These are phyloP conservation scores for Rotaria magnacalcarata DNA, from an alignment of 2,888 invertebrate species.

Conservation along the genomic window DNA sequence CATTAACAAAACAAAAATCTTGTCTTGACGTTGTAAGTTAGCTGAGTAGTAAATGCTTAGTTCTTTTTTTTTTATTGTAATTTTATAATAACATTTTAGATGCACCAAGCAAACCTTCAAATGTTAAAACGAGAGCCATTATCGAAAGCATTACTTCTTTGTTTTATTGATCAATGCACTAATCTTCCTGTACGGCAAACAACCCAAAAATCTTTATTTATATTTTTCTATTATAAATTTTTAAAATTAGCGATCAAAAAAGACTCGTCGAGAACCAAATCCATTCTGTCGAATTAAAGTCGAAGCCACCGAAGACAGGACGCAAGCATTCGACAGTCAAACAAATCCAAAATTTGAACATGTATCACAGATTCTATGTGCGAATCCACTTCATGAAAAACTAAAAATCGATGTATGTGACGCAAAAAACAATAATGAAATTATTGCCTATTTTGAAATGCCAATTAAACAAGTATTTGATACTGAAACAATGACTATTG, in stretches of 20 bases:
- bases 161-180: neutral
- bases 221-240: too few species aligned
- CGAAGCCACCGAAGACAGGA: neutral
- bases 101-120: neutral
- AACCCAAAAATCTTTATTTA: too few species aligned
- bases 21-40: neutral
- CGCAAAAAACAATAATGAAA: neutral
- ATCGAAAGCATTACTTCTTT: neutral
- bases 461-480: neutral
- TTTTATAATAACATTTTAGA: neutral
- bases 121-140: neutral
- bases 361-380: neutral
- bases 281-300: slow-evolving; percentile 8
- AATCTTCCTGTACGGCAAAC: neutral
- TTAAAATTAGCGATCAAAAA: slow-evolving; percentile 4
- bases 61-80: neutral
- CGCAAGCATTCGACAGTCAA: neutral
- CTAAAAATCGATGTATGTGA: neutral
- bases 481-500: neutral
- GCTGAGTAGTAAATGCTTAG: too few species aligned
- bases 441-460: neutral
- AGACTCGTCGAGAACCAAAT: slow-evolving; percentile 11
- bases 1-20: neutral
- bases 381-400: neutral
- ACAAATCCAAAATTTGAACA: slow-evolving; percentile 12